Conservation (phyloP, 37 sponge, comb jelly and placozoan species). For the Beroe forskalii region DNA sequence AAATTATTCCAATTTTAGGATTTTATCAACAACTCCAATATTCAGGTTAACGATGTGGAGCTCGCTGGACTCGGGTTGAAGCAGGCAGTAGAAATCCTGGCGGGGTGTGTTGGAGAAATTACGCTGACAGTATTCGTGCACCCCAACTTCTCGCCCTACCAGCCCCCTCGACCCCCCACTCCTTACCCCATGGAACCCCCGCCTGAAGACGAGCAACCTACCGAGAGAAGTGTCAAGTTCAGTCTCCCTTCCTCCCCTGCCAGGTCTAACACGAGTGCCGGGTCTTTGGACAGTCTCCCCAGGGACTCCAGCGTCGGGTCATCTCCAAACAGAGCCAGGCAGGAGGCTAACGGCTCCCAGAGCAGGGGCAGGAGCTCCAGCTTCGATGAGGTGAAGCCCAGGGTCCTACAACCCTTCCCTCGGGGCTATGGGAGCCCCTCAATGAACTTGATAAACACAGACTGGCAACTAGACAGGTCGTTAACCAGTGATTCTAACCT, state of each 20-base stretch:
- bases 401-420: constrained; percentile 25
- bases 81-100: constrained; percentile 32
- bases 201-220: background rate
- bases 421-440: constrained; percentile 13
- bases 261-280: constrained; percentile 27
- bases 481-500: background rate
- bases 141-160: constrained; percentile 34
- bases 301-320: background rate
- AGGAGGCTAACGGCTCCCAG: background rate
- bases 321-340: background rate
- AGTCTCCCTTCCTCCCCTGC: constrained; percentile 18
- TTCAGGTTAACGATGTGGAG: constrained; percentile 14
- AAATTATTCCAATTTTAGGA: no score
- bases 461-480: constrained; percentile 31
- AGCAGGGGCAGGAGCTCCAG: background rate
- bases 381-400: background rate
- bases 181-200: background rate
- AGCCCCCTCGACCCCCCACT: constrained; percentile 18
- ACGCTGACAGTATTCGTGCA: background rate
- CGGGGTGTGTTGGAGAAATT: constrained; percentile 32
- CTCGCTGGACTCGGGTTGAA: constrained; percentile 19
- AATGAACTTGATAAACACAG: constrained; percentile 53
- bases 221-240: constrained; percentile 52
- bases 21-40: no score
- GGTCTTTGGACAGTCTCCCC: constrained; percentile 29